These are phyloP conservation scores for Stegana nigrithorax DNA, from an alignment of 2,888 invertebrate species.

Conservation along the genomic window DNA sequence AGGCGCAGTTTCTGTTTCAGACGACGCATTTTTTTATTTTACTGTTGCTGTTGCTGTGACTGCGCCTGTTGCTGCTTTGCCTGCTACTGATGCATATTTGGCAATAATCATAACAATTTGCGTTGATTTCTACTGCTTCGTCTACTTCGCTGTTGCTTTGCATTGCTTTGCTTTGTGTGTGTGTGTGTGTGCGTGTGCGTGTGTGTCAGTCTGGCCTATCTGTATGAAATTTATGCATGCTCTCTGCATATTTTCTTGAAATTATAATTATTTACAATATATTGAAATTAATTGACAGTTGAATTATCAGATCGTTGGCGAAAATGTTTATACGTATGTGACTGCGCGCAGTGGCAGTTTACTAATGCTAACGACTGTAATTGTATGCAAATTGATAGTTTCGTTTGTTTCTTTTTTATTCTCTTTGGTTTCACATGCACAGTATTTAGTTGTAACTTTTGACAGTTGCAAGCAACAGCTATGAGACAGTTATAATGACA, in stretches of 20 bases:
- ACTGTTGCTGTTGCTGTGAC: background rate
- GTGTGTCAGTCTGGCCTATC: background rate
- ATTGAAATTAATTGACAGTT: conserved; percentile 60
- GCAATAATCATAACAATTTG: conserved; percentile 54
- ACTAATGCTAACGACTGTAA: conserved; percentile 63
- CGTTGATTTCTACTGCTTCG: conserved; percentile 22
- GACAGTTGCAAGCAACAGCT: too few species aligned
- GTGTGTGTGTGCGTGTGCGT: too few species aligned
- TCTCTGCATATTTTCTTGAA: conserved; percentile 27
- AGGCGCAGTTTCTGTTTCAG: background rate
- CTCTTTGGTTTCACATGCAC: too few species aligned
- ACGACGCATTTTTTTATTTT: conserved; percentile 2
- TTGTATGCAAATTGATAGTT: conserved; percentile 60
- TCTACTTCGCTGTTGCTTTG: background rate
- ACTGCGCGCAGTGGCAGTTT: conserved; percentile 47
- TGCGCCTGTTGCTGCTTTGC: background rate
- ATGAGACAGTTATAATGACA: too few species aligned
- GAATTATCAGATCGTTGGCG: conserved; percentile 59
- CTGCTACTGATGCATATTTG: conserved; percentile 1
- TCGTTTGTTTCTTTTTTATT: too few species aligned
- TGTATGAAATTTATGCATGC: background rate
- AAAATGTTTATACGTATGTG: conserved; percentile 45
- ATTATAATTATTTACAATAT: conserved; percentile 62
- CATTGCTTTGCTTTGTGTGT: conserved; percentile 27
- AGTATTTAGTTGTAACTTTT: too few species aligned